Evolutionary conservation across 2,888 invertebrate species (phyloP).

Genomic region (Crossocerus cetratus): DNA sequence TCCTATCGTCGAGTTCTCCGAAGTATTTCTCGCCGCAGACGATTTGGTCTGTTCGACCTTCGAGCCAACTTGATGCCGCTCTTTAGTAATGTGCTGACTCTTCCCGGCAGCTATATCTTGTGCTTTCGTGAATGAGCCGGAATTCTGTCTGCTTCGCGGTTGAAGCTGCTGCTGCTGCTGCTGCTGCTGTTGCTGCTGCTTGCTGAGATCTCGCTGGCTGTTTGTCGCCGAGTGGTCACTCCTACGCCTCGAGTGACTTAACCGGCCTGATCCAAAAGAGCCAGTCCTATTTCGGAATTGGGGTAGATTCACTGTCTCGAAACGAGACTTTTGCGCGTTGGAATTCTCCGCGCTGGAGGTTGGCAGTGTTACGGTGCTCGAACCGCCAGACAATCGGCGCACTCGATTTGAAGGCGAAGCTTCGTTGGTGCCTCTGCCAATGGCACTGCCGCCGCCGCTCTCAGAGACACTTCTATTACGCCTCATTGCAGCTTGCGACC

Average conservation of each 20-base stretch:
- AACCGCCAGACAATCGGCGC: constrained; percentile 74
- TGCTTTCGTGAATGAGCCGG: constrained; percentile 64
- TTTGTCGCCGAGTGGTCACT: constrained; percentile 56
- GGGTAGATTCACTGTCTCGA: constrained; percentile 63
- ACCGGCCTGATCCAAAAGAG: constrained; percentile 73
- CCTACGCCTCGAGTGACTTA: constrained; percentile 66
- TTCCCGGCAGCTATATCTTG: constrained; percentile 60
- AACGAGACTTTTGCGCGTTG: constrained; percentile 58
- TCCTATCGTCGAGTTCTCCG: neutral
- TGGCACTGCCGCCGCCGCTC: constrained; percentile 73
- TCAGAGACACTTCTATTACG: constrained; percentile 85
- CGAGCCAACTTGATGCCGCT: constrained; percentile 29
- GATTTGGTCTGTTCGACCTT: constrained; percentile 46
- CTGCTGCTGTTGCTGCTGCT: constrained; percentile 65
- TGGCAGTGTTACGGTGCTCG: constrained; percentile 69
- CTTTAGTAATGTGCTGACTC: constrained; percentile 45
- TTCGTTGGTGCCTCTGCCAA: neutral
- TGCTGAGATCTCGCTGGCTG: constrained; percentile 63
- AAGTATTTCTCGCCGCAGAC: constrained; percentile 18
- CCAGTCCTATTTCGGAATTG: constrained; percentile 72
- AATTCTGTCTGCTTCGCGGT: constrained; percentile 66
- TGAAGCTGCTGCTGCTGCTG: constrained; percentile 65
- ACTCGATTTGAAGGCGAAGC: constrained; percentile 65
- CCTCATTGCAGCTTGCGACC: constrained; percentile 77
- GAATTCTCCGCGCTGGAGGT: constrained; percentile 46